phyloP scores from a whole-genome alignment of 2,113 vertebrate genomes.

The Indicator maculatus region DNA sequence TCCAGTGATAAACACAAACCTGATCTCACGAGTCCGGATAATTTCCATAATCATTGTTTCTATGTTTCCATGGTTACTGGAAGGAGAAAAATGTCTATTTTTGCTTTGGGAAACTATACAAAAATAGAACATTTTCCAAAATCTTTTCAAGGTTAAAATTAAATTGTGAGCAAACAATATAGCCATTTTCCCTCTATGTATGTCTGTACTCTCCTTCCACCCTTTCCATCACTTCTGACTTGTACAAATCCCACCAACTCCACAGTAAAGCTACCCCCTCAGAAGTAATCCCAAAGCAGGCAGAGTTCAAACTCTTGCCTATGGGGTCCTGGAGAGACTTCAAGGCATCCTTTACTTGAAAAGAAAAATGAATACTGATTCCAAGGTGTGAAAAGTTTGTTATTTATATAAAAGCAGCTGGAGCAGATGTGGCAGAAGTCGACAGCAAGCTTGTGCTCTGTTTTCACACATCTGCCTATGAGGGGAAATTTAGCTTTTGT shows the following conservation, averaged over 20 bases:
- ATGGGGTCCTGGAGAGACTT: background rate
- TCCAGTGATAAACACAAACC: background rate
- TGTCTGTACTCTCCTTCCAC: background rate
- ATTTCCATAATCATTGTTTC: constrained; percentile 37
- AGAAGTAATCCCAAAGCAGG: background rate
- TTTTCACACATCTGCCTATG: background rate
- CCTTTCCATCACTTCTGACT: background rate
- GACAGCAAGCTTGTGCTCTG: background rate
- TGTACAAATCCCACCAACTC: background rate
- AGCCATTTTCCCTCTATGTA: background rate
- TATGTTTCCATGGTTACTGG: constrained; percentile 41
- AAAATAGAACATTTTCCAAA: background rate
- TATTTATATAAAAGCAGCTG: background rate
- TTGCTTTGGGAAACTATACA: background rate
- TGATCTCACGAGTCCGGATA: background rate
- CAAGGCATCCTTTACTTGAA: background rate
- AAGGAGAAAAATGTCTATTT: background rate
- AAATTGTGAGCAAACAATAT: background rate
- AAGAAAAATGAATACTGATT: background rate
- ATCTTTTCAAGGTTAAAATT: constrained; percentile 10
- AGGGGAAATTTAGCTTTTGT: background rate
- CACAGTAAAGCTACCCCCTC: background rate
- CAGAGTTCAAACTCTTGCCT: background rate
- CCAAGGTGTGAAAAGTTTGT: background rate
- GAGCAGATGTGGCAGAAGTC: background rate